These are phyloP conservation scores for Tanytarsus gracilentus DNA, from an alignment of 2,888 invertebrate genomes.

Conservation along the genomic window DNA sequence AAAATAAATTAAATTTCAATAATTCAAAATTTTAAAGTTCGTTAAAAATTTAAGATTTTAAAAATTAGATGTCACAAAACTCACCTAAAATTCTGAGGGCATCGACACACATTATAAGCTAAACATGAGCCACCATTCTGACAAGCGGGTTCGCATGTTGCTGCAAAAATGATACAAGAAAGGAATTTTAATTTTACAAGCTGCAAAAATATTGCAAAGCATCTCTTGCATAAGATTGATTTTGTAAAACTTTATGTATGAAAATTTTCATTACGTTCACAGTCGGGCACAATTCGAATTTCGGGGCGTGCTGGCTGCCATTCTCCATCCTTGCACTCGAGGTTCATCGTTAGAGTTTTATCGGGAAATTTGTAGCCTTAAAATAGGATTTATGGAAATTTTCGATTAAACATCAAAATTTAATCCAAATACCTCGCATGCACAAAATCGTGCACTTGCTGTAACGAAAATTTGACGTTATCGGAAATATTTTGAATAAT, in stretches of 20 bases:
- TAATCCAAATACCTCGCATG: background rate
- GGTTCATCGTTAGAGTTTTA: conserved; percentile 56
- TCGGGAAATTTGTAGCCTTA: conserved; percentile 59
- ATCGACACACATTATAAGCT: conserved; percentile 66
- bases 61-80: conserved; percentile 44
- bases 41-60: conserved; percentile 55
- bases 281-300: conserved; percentile 57
- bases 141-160: conserved; percentile 63
- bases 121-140: conserved; percentile 74
- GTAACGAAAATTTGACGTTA: background rate
- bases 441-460: background rate
- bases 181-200: conserved; percentile 17
- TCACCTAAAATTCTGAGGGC: conserved; percentile 52
- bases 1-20: background rate
- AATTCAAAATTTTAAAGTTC: background rate
- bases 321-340: conserved; percentile 58
- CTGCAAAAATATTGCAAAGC: conserved; percentile 19
- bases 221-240: background rate
- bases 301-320: conserved; percentile 61
- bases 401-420: background rate
- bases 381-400: conserved; percentile 29
- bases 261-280: conserved; percentile 49
- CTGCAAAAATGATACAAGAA: conserved; percentile 41
- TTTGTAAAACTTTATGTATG: background rate
- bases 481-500: too few relatives aligned